Conservation (phyloP, 2,888 invertebrate species). For the Amphimallon solstitiale region DNA sequence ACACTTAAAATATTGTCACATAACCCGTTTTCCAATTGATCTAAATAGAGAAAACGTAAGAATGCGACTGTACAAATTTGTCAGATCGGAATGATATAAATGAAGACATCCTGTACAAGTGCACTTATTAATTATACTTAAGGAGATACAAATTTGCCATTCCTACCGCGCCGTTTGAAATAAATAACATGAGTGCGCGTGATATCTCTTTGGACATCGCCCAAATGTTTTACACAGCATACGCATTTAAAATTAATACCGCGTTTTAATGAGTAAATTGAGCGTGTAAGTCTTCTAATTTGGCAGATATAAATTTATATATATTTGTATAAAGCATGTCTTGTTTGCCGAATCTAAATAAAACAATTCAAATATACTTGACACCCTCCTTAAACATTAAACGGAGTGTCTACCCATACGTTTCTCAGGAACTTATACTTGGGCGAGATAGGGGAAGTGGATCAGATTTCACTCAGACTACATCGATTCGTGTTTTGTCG, state of each 20-base stretch:
- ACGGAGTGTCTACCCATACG: too few species aligned
- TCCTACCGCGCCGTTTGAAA: not conserved
- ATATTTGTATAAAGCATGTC: not conserved
- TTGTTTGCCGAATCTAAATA: too few species aligned
- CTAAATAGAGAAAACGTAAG: not conserved
- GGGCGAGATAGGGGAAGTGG: too few species aligned
- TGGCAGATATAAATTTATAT: not conserved
- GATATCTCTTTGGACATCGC: constrained; percentile 17
- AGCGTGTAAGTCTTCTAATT: not conserved
- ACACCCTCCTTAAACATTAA: too few species aligned
- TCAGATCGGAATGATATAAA: not conserved
- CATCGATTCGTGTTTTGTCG: too few species aligned
- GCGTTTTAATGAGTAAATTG: not conserved
- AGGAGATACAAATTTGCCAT: constrained; percentile 25
- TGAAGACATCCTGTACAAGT: not conserved
- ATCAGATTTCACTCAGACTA: too few species aligned
- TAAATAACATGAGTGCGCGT: not conserved
- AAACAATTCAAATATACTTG: too few species aligned
- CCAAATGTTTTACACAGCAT: not conserved
- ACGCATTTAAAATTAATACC: constrained; percentile 7
- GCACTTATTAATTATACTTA: constrained; percentile 9
- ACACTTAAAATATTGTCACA: too few species aligned
- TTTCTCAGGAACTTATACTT: too few species aligned
- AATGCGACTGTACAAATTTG: constrained; percentile 1
- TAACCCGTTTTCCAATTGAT: too few species aligned